These are phyloP conservation scores for Trididemnum nubilum DNA, from an alignment of 23 tunicate genomes.

Conservation along the genomic window DNA sequence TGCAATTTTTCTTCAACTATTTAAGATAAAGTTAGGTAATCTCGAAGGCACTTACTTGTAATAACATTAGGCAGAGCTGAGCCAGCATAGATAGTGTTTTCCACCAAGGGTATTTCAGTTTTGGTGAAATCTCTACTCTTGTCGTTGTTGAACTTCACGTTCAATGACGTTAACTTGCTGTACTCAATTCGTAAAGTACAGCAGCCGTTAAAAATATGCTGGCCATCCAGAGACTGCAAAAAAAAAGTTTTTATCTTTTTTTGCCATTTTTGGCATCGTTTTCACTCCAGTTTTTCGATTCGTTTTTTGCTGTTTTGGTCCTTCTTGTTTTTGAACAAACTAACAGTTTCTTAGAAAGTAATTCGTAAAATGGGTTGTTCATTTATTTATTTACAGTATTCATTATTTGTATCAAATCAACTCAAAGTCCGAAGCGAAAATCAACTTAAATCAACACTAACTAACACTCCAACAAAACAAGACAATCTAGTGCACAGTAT, in stretches of 20 bases:
- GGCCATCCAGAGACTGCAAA: slow-evolving; percentile 89
- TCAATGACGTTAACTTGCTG: slow-evolving; percentile 82
- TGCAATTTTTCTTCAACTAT: too few species aligned
- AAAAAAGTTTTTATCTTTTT: neutral
- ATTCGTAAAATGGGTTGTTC: too few species aligned
- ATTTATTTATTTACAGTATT: too few species aligned
- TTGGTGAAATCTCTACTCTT: slow-evolving; percentile 92
- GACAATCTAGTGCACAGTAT: too few species aligned
- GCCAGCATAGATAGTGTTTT: neutral
- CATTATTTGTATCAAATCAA: too few species aligned
- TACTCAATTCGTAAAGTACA: slow-evolving; percentile 89
- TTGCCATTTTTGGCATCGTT: too few species aligned
- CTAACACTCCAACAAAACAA: too few species aligned
- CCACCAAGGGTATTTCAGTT: slow-evolving; percentile 76
- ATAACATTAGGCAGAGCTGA: slow-evolving; percentile 29
- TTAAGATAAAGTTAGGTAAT: too few species aligned
- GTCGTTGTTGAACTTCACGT: slow-evolving; percentile 93
- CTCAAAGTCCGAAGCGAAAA: too few species aligned
- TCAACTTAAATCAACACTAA: too few species aligned
- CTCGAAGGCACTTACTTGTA: slow-evolving; percentile 39
- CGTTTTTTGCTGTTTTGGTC: neutral
- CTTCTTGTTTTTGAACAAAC: neutral
- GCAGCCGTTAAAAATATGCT: slow-evolving; percentile 85
- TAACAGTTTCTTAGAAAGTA: too few species aligned
- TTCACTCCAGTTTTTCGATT: neutral